Base-by-base conservation (phyloP, 2,113 vertebrate species). In the Alosa alosa region DNA sequence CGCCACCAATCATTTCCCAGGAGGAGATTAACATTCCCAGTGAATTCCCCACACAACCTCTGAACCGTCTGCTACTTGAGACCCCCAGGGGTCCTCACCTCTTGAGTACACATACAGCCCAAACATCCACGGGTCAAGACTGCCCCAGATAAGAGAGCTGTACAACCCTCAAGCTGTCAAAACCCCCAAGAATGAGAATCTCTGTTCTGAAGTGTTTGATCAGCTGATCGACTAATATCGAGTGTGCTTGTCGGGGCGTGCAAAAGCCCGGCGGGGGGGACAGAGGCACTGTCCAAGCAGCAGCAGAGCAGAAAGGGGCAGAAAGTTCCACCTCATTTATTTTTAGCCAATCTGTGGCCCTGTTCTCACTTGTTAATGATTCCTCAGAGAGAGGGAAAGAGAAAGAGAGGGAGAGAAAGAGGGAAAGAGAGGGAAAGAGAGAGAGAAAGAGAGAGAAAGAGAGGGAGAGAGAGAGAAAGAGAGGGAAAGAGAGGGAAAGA, bases 321-420 rank as follows among this genome's bases (percentile, higher is more conserved):
- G 49, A 81, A 82, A 60, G 84, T 84, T 87, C 86, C 31, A 87
- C 60, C 44, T 81, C 49, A 81, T 88, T 88, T 90, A 89, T 91
- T 89, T 86, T 90, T 88, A 85, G 90, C 83, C 86, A 85, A 87
- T 84, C 81, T 45, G 87, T 83, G 81, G 84, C 84, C 50, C 78
- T 86, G 82, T 86, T 87, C 87, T 85, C 49, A 81, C 52, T 41
- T 60, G 87, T 89, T 90, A 90, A 91, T 88, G 86, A 92, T 91
- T 92, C 84, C 68, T 82, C 13, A 36, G 47, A 68, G 84, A 87
- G 41, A 52, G 25, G 45, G 52, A 64, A 45, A 83, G 83, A 85
- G 81, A 85, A 52, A 22, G 55, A 82, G 45, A 86, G 64, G 10
- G 64, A 72, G 55, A 60, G 55, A 57, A 55, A 64, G 64, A 72